A percentile compares a stretch with the other conserved stretches of the same genome.
Conservation (phyloP, 2,113 vertebrate species). For the Psettodes erumei region DNA sequence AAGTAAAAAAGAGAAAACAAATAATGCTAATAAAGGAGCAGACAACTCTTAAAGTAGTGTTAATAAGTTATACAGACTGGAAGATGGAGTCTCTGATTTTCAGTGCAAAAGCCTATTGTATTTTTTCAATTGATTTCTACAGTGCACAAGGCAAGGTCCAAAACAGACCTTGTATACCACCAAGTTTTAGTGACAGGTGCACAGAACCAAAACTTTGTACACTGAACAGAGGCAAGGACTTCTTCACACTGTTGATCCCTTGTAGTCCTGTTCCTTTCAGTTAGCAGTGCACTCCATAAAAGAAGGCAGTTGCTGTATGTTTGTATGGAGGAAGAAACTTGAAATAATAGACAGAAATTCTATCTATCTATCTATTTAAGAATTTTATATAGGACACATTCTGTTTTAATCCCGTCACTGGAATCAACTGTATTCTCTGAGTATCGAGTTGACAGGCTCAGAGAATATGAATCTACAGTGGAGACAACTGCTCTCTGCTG, state of each 20-base stretch:
- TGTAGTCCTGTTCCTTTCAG: constrained; percentile 5
- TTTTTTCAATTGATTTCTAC: constrained; percentile 1
- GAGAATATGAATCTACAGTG: constrained; percentile 54
- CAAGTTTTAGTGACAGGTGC: constrained; percentile 1
- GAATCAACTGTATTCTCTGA: constrained; percentile 47
- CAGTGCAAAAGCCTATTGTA: not conserved
- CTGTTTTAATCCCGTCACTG: constrained; percentile 39
- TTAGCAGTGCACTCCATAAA: not conserved
- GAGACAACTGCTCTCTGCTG: constrained; percentile 58
- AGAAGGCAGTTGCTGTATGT: not conserved
- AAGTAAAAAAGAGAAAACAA: not conserved
- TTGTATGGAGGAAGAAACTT: not conserved
- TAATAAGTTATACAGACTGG: not conserved
- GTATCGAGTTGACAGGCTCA: constrained; percentile 50
- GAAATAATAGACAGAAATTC: constrained; percentile 37
- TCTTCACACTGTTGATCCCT: not conserved
- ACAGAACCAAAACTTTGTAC: not conserved
- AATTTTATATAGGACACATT: too few relatives aligned
- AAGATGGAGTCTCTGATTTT: not conserved
- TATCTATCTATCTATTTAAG: constrained; percentile 33
- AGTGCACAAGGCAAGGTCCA: not conserved
- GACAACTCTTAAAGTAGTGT: not conserved
- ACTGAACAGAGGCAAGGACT: not conserved
- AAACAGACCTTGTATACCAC: not conserved
- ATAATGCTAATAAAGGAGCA: not conserved